Base-by-base conservation (phyloP, 2,797 vertebrate genomes). In the Echeneis naucrates region DNA sequence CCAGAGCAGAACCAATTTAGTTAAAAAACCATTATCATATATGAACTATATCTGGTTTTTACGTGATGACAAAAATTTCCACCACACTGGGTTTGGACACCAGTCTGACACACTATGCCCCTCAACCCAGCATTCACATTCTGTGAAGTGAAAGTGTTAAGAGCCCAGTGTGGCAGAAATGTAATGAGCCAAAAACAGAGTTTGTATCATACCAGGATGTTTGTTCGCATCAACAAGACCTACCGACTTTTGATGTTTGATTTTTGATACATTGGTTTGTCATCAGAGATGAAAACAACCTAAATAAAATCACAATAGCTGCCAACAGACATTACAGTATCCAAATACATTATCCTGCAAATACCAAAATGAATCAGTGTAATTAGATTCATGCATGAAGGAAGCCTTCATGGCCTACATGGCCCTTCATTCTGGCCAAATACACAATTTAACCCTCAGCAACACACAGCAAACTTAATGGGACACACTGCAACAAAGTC, bases 281-380 rank as follows among this genome's bases (percentile, higher is more conserved):
- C 32, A 11, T 71, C 11, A 1, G 8, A 56, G 23, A 71, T 42
- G 51, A 59, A 59, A 40, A 17, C 60, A 58, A 30, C 30, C 19
- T 45, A 53, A 68, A 56, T 30, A 30, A 30, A 30, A 30, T n/a
- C n/a, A n/a, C n/a, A 33, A 24, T 14, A 58, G 7, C 9, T 21
- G 45, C 48, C 19, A 42, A 57, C 33, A 6, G 3, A 30, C 30
- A 30, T 30, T 30, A 30, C 30, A 30, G 3, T 30, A 6, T 56
- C 27, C 13, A 53, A 42, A 64, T 21, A 52, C 40, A 78, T 61
- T 5, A 45, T 17, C 2, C 8, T 14, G 17, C 30, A 51, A 13
- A 42, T 74, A 60, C 48, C 33, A 60, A 67, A 23, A 50, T 21
- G 4, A 60, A 65, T 65, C 45, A 54, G 7, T 68, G n/a, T 62